Evolutionary conservation across 1,140 invertebrate genomes (phyloP), one percentile per base, ranked within the genome.

Genomic region (Mycetomoellerius zeteki): DNA sequence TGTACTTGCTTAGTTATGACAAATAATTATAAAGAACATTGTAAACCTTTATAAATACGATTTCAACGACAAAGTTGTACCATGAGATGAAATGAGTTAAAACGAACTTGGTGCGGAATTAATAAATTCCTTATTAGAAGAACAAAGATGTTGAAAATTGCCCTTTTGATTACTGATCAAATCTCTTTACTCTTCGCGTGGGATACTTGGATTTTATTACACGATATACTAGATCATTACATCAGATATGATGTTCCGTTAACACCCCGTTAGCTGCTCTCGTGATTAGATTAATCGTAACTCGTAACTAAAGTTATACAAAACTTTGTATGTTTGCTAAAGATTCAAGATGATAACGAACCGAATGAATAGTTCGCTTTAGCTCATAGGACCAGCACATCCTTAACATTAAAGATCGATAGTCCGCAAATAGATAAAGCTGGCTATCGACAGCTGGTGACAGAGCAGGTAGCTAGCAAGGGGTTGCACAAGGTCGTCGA

Each of bases 401-500:
- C 30, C 47, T 58, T 19, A 60, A 72, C 12, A 50, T 69, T 54
- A 56, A 73, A 50, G 52, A 90, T 90, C 88, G 88, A 90, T 90
- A 80, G 67, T 87, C 75, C 80, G 88, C 56, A 84, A 90, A 88
- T 87, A 76, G 89, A 90, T 88, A 88, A 65, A 77, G 88, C 77
- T 64, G 56, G 50, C 84, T 82, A 78, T 85, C 90, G 87, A 86
- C 89, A 88, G 88, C 75, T 86, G 90, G 89, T 81, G 86, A 90
- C 89, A 85, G 75, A 72, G 80, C 71, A 88, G 85, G 86, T 71
- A 86, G 80, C 71, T 73, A 86, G 54, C 72, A 85, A 89, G 87
- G 87, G 90, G 90, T 90, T 87, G 91, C 69, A 76, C 91, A 93
- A 92, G 91, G 92, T 92, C 91, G 85, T 54, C 75, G 88, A 90